Base-by-base conservation (phyloP, 2,797 vertebrate genomes). In the Pyrrhura leucotis region DNA sequence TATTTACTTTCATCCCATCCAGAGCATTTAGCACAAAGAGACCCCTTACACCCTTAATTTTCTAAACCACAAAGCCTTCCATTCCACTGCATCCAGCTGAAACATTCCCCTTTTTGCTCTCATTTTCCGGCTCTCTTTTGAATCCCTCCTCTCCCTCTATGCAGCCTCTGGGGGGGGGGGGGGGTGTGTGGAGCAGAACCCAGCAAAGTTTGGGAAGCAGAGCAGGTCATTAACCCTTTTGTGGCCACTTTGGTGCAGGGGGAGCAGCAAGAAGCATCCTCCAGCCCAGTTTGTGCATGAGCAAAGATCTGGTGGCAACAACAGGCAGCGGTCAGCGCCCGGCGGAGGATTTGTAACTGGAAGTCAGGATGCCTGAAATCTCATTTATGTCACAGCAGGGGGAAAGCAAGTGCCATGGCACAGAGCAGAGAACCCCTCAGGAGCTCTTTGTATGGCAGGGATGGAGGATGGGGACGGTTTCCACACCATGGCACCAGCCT, bases 1-100 rank as follows among this genome's bases (percentile, higher is more conserved):
- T 97, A 86, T 97, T 97, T 97, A 96, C 96, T 97, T 97, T 97
- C 78, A 88, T 96, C 95, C 95, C 91, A 87, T 74, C 82, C 84
- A 19, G 84, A 97, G 90, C 74, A 73, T 96, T 96, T 97, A 95
- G 90, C 93, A 89, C 94, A 95, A 95, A 93, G 94, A 89, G 90
- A 83, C 90, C 81, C 88, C 87, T 88, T 68, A 29, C 90, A 80
- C 76, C 91, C 93, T 94, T 94, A 92, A 97, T 97, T 97, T 93
- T 88, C 85, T 63, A 63, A 94, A 94, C 86, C 94, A 95, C 89
- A 97, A 97, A 97, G 86, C 59, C 59, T 94, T 89, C 82, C 77
- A 44, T 96, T 97, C 90, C 95, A 39, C 95, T 47, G 59, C 62
- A 83, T 88, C 84, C 86, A 72, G 81, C 81, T 95, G 83, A 94